These are phyloP conservation scores for Drosophila leontia DNA, from an alignment of 1,140 invertebrate species.

Conservation along the genomic window DNA sequence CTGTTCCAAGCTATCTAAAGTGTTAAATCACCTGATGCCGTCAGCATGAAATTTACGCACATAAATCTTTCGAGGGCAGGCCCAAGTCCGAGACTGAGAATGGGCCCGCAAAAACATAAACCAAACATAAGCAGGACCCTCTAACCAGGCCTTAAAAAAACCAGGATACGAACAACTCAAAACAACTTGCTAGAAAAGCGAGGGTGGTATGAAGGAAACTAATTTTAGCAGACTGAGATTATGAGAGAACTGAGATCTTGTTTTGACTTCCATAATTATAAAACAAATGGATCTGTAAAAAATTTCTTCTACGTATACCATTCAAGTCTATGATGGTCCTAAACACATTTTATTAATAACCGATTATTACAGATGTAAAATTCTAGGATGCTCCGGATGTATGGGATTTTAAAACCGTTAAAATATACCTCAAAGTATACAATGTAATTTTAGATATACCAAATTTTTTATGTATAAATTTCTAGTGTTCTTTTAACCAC, in stretches of 20 bases:
- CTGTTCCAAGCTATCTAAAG: slow-evolving; percentile 83
- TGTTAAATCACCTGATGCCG: slow-evolving; percentile 85
- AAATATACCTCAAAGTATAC: too few species aligned
- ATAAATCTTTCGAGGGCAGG: slow-evolving; percentile 74
- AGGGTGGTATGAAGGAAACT: slow-evolving; percentile 24
- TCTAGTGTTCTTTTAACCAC: too few species aligned
- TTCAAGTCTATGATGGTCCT: too few species aligned
- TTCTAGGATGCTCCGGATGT: too few species aligned
- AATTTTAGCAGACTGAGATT: background rate
- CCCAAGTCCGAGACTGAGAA: slow-evolving; percentile 63
- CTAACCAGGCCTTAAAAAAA: slow-evolving; percentile 12
- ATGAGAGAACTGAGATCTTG: too few species aligned
- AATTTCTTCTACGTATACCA: too few species aligned
- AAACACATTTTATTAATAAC: too few species aligned
- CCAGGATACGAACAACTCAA: slow-evolving; percentile 38
- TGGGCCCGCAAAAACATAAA: slow-evolving; percentile 70
- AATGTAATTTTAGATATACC: too few species aligned
- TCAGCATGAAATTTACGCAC: slow-evolving; percentile 84
- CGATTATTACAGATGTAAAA: too few species aligned
- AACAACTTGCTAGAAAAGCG: slow-evolving; percentile 35
- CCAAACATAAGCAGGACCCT: slow-evolving; percentile 74
- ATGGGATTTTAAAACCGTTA: too few species aligned
- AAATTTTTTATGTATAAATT: too few species aligned
- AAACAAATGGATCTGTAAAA: background rate
- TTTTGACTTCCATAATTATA: too few species aligned